Evolutionary conservation across 2,113 vertebrate genomes (phyloP).

Genomic region (Electrona antarctica): DNA sequence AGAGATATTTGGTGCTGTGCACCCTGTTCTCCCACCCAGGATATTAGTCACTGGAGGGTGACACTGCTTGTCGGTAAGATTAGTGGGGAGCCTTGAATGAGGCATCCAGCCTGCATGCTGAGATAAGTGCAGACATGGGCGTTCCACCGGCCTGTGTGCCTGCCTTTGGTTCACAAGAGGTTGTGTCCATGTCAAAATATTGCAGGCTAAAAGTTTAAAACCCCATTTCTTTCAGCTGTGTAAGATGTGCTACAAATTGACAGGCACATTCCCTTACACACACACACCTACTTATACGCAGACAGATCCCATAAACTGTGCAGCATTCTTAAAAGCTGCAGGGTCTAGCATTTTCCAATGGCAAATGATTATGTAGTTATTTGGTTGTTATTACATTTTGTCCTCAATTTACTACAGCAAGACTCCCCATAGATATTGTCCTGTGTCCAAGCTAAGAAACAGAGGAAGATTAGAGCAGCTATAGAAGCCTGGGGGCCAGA

Average conservation of each 20-base stretch:
- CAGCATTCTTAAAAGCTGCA: conserved; percentile 25
- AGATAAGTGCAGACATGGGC: conserved; percentile 71
- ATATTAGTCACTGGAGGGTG: conserved; percentile 64
- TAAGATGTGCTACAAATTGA: conserved; percentile 51
- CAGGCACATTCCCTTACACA: conserved; percentile 10
- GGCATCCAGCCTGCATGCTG: conserved; percentile 55
- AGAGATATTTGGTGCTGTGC: conserved; percentile 47
- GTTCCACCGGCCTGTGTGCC: conserved; percentile 46
- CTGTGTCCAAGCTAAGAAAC: conserved; percentile 62
- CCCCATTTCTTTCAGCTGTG: not conserved
- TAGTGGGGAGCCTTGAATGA: conserved; percentile 66
- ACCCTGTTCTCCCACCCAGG: conserved; percentile 46
- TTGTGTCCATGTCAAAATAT: conserved; percentile 38
- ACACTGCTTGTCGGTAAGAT: conserved; percentile 68
- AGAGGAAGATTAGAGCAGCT: conserved; percentile 58
- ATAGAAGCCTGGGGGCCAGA: conserved; percentile 50
- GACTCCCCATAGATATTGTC: conserved; percentile 40
- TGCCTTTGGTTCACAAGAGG: conserved; percentile 39
- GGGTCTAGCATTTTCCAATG: conserved; percentile 48
- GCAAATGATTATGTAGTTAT: conserved; percentile 43
- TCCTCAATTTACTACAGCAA: conserved; percentile 37
- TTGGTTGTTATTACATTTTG: conserved; percentile 43
- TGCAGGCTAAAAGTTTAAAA: conserved; percentile 32
- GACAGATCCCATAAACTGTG: conserved; percentile 13
- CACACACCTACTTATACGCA: conserved; percentile 6